phyloP scores from a whole-genome alignment of 2,113 vertebrate genomes.

The Amazona vittata region DNA sequence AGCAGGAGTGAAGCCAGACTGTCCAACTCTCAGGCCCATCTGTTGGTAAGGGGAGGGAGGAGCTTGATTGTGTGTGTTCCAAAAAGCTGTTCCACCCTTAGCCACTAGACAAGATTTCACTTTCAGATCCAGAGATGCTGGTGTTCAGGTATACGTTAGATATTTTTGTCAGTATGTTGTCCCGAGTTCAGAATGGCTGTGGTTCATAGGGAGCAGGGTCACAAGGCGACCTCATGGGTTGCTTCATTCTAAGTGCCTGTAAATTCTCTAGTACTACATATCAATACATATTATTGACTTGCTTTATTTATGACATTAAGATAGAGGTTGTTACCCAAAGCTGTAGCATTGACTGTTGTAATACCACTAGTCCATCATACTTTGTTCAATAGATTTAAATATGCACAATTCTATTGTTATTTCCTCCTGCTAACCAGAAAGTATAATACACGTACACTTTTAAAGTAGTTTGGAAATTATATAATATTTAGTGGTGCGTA shows the following conservation, averaged over 20 bases:
- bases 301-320: background rate
- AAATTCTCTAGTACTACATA: background rate
- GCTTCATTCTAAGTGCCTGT: background rate
- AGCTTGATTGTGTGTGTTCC: background rate
- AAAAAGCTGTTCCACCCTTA: slow-evolving; percentile 9
- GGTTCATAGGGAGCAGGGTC: background rate
- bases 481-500: background rate
- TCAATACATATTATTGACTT: background rate
- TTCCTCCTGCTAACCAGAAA: background rate
- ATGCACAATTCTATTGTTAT: background rate
- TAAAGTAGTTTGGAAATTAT: background rate
- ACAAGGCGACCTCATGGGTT: background rate
- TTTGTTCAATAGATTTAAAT: background rate
- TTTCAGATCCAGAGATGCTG: background rate
- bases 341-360: background rate
- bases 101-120: background rate
- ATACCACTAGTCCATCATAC: background rate
- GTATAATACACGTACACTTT: accelerated
- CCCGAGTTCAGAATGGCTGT: background rate
- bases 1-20: slow-evolving; percentile 45
- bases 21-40: slow-evolving; percentile 27
- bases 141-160: background rate
- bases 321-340: background rate
- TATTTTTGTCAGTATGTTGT: background rate
- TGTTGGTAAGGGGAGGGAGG: slow-evolving; percentile 6